A percentile compares a stretch with the other conserved stretches of the same genome.
Conservation (phyloP, 2,888 invertebrate genomes). For the Amiota minor region DNA sequence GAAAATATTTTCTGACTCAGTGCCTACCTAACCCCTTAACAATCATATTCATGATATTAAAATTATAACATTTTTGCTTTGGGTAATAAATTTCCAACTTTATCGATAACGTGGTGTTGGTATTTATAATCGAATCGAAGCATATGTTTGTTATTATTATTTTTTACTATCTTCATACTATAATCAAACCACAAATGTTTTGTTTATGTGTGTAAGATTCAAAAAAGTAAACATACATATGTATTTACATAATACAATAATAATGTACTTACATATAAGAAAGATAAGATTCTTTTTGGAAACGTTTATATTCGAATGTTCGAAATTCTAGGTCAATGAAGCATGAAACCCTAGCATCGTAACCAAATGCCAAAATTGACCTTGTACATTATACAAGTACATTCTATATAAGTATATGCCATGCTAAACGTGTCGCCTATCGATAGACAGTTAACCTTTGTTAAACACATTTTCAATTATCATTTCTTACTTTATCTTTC, state of each 20-base stretch:
- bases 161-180: conserved; percentile 2
- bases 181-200: neutral
- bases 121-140: neutral
- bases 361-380: conserved; percentile 35
- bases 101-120: neutral
- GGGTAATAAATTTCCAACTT: neutral
- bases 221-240: conserved; percentile 42
- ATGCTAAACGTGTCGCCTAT: neutral
- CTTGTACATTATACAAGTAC: conserved; percentile 34
- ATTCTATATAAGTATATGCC: neutral
- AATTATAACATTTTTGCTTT: no score
- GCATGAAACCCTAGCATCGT: conserved; percentile 27
- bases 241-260: no score
- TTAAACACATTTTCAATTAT: conserved; percentile 7
- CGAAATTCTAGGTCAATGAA: conserved; percentile 46
- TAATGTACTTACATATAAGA: neutral
- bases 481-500: conserved; percentile 8
- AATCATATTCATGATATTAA: no score
- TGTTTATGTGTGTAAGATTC: conserved; percentile 18
- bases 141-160: no score
- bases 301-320: neutral
- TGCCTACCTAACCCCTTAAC: no score
- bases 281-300: no score
- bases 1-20: no score
- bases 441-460: conserved; percentile 20